A percentile compares a stretch with the other conserved stretches of the same genome.
These are phyloP conservation scores for Caenorhabditis uteleia DNA, from an alignment of 2,888 invertebrate species.

Conservation along the genomic window DNA sequence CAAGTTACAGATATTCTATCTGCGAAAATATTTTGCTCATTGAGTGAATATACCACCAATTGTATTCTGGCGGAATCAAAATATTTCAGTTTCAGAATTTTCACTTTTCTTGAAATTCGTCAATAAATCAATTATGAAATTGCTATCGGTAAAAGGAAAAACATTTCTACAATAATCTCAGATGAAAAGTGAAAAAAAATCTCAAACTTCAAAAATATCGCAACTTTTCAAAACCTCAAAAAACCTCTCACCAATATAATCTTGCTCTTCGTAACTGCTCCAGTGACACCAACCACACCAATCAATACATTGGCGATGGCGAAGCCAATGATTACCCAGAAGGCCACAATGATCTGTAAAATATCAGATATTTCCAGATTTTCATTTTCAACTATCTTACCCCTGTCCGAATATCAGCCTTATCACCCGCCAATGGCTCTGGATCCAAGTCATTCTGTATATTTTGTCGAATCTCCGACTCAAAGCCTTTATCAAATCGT, in stretches of 20 bases:
- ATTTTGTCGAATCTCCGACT: slow-evolving; percentile 51
- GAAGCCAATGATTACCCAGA: slow-evolving; percentile 64
- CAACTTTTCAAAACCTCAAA: too few species aligned
- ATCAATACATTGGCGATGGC: slow-evolving; percentile 50
- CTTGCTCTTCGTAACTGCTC: slow-evolving; percentile 18
- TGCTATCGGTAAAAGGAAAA: too few species aligned
- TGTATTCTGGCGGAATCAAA: too few species aligned
- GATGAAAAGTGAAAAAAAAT: too few species aligned
- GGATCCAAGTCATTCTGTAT: slow-evolving; percentile 35
- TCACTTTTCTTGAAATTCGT: too few species aligned
- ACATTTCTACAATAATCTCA: too few species aligned
- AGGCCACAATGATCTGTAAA: slow-evolving; percentile 55
- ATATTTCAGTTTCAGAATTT: too few species aligned
- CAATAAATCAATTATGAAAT: too few species aligned
- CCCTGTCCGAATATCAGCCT: slow-evolving; percentile 49
- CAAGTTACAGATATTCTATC: too few species aligned
- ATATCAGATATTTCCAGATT: neutral
- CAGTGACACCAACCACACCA: slow-evolving; percentile 54
- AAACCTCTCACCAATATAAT: slow-evolving; percentile 14
- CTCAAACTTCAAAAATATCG: too few species aligned
- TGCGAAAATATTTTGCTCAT: too few species aligned
- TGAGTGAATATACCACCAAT: too few species aligned
- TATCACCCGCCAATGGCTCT: slow-evolving; percentile 42
- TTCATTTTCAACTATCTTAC: slow-evolving; percentile 13
- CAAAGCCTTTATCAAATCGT: slow-evolving; percentile 58